These are phyloP conservation scores for Parazoanthus swiftii DNA, from an alignment of 92 coral and sea anemone genomes.

Conservation along the genomic window DNA sequence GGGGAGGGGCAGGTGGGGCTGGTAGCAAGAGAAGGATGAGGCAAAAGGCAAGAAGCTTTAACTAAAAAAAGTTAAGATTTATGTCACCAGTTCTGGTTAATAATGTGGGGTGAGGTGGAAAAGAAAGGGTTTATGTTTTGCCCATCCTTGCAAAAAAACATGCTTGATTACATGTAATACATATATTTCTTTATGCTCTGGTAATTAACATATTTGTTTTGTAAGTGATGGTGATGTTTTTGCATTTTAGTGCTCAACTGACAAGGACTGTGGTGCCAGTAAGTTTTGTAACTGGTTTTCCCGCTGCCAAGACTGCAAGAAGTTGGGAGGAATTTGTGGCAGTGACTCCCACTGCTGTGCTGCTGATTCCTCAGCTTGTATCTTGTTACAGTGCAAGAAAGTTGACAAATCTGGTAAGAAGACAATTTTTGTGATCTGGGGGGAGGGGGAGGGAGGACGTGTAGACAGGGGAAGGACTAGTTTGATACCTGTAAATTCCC, in stretches of 20 bases:
- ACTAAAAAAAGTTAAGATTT: too few species aligned
- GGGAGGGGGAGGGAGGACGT: background rate
- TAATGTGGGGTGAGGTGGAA: too few species aligned
- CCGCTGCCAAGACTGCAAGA: slow-evolving; percentile 19
- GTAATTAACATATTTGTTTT: background rate
- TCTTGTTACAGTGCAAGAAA: slow-evolving; percentile 8
- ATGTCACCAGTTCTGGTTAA: too few species aligned
- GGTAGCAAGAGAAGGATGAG: too few species aligned
- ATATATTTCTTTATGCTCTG: background rate
- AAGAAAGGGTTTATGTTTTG: background rate
- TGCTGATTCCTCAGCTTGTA: background rate
- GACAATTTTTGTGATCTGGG: background rate
- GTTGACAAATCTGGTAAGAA: slow-evolving; percentile 14
- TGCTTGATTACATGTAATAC: background rate
- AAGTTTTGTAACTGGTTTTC: slow-evolving; percentile 9
- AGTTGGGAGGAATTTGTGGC: background rate
- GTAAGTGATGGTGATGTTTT: background rate
- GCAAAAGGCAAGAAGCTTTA: too few species aligned
- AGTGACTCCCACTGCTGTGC: slow-evolving; percentile 1
- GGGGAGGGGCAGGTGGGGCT: too few species aligned
- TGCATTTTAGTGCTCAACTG: background rate
- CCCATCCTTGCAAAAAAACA: too few species aligned
- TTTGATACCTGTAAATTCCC: too few species aligned
- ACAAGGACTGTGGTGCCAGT: slow-evolving; percentile 13
- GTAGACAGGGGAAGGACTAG: background rate